Base-by-base conservation (phyloP, 2,113 vertebrate species). In the Chloebia gouldiae region DNA sequence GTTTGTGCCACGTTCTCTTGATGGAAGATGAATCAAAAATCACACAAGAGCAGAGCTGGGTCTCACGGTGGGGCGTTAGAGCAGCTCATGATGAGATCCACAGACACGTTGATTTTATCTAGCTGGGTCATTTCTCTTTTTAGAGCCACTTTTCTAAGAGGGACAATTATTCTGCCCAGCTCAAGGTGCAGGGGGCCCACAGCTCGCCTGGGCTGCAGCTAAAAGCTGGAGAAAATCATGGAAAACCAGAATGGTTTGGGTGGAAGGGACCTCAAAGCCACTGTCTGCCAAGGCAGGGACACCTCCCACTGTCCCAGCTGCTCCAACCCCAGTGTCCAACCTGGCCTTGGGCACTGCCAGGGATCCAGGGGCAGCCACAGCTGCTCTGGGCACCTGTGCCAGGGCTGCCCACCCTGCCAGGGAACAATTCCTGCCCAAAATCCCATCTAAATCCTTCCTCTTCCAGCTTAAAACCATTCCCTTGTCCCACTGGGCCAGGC, bases 31-130 rank as follows among this genome's bases (percentile, higher is more conserved):
- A 2, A 49, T 81, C 20, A 10, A 11, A 42, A 44, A 44, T 44
- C 35, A 2, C 27, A 5, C 12, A 18, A 0, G 1, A 33, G 10
- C 27, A 10, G 0, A 7, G 7, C 21, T 1, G 3, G 15, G 37
- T 5, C 25, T 17, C n/a, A 13, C 14, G 68, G 5, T 27, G 5
- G 7, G 50, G 6, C 7, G 4, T 27, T 21, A 25, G 19, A 80
- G 7, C 42, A 7, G n/a, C 3, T 4, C 30, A 6, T 1, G 17
- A 13, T 2, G 19, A 49, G 28, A 31, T 5, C 44, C n/a, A 2
- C 59, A n/a, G 53, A 8, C 53, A 57, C 2, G 1, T 19, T 50
- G 66, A 30, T 53, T 76, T 59, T 12, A 19, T 2, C 0, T 31
- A 16, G 10, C 24, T 11, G 31, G 47, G 31, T 13, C 3, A 54